These are phyloP conservation scores for Haplochromis burtoni DNA, from an alignment of 2,113 vertebrate species.

Conservation along the genomic window DNA sequence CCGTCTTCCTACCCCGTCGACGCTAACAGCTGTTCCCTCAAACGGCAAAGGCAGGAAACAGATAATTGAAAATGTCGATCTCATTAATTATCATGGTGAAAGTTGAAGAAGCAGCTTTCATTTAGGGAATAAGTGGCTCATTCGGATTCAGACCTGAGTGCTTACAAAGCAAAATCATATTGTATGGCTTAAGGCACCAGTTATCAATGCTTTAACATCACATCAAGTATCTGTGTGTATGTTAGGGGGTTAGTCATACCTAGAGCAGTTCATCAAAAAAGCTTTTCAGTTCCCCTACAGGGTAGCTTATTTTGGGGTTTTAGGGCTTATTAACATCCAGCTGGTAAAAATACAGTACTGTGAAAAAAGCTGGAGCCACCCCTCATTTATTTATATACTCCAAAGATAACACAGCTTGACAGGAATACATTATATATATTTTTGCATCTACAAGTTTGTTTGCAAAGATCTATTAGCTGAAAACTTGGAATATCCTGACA, in stretches of 20 bases:
- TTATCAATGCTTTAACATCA: not conserved
- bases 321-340: not conserved
- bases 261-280: not conserved
- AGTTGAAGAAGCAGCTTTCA: conserved; percentile 20
- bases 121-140: conserved; percentile 2
- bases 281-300: not conserved
- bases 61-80: conserved; percentile 47
- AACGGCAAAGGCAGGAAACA: conserved; percentile 41
- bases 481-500: not conserved
- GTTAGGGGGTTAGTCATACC: not conserved
- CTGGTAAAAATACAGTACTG: not conserved
- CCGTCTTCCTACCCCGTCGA: conserved; percentile 17
- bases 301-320: not conserved
- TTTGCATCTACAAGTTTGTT: not conserved
- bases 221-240: not conserved
- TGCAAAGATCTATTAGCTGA: not conserved
- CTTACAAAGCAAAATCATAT: not conserved
- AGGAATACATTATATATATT: not conserved
- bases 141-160: not conserved
- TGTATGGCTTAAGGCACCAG: not conserved
- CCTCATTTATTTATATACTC: not conserved
- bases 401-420: not conserved
- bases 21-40: conserved; percentile 44
- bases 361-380: not conserved
- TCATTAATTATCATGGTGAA: conserved; percentile 44